These are phyloP conservation scores for Peromyscus leucopus DNA, from an alignment of 2,113 vertebrate genomes.

Conservation along the genomic window DNA sequence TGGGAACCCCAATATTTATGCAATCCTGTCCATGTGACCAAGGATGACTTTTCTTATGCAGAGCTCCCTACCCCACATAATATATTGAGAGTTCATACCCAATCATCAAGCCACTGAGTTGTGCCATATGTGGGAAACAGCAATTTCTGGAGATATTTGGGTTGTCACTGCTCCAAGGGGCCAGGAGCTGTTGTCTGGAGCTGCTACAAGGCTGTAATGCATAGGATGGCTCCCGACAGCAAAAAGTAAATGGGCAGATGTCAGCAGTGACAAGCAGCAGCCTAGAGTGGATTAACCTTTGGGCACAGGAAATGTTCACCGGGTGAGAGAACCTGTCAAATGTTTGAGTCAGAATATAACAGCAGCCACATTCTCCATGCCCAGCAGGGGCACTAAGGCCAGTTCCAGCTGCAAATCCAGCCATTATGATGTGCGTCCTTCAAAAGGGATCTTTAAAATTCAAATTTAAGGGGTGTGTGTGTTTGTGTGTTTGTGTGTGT, in stretches of 20 bases:
- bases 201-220: no score
- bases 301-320: not conserved
- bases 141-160: not conserved
- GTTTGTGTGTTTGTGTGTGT: not conserved
- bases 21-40: not conserved
- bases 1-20: not conserved
- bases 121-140: not conserved
- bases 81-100: not conserved
- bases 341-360: not conserved
- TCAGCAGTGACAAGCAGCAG: not conserved
- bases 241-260: not conserved
- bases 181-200: not conserved
- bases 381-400: not conserved
- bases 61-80: not conserved
- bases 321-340: conserved; percentile 1
- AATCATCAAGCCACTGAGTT: not conserved
- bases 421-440: not conserved
- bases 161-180: not conserved
- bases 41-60: not conserved
- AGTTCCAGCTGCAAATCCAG: not conserved
- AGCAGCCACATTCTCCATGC: not conserved
- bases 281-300: not conserved
- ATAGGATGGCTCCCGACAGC: not conserved
- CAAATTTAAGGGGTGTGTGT: not conserved
- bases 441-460: not conserved